These are phyloP conservation scores for Tamias sibiricus DNA, from an alignment of 2,113 vertebrate species.

Conservation along the genomic window DNA sequence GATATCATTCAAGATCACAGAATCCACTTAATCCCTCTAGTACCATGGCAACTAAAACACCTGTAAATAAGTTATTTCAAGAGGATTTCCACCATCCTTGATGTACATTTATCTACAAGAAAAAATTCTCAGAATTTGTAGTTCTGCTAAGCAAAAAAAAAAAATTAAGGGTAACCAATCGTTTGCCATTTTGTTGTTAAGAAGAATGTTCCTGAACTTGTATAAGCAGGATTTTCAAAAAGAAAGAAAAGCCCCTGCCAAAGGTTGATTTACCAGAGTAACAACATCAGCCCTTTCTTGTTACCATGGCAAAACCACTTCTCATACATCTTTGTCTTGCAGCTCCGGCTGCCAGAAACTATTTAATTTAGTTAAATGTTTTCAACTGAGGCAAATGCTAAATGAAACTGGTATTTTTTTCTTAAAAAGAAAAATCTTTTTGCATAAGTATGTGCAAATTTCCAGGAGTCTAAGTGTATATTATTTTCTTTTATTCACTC, in stretches of 20 bases:
- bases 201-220: constrained; percentile 62
- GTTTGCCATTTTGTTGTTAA: constrained; percentile 11
- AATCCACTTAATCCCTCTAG: background rate
- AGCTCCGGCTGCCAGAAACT: constrained; percentile 67
- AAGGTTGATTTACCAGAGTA: constrained; percentile 36
- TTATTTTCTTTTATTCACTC: constrained; percentile 12
- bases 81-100: background rate
- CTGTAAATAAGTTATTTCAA: constrained; percentile 25
- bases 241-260: constrained; percentile 50
- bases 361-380: constrained; percentile 65
- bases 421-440: constrained; percentile 43
- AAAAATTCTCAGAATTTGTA: constrained; percentile 1
- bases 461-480: background rate
- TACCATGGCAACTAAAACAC: background rate
- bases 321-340: constrained; percentile 55
- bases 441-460: background rate
- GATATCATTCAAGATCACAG: background rate
- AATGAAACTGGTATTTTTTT: background rate
- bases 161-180: background rate
- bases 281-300: constrained; percentile 36
- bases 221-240: constrained; percentile 17
- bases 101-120: background rate
- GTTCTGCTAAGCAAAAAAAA: background rate
- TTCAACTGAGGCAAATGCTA: constrained; percentile 39
- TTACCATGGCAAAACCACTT: constrained; percentile 47